Conservation (phyloP, 2,888 invertebrate species). For the Tetrapedia diversipes region DNA sequence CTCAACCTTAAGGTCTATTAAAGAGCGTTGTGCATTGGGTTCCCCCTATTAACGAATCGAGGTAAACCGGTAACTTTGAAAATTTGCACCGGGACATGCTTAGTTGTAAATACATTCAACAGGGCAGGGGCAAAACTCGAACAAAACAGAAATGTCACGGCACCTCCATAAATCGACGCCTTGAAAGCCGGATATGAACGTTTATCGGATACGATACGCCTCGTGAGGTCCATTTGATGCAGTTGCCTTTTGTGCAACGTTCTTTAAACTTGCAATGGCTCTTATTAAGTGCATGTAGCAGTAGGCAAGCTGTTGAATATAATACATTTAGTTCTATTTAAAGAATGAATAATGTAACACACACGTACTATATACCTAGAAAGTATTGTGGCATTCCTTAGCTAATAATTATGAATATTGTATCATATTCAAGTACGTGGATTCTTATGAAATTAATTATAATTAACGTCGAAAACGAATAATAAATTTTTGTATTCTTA, state of each 20-base stretch:
- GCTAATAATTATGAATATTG: conserved; percentile 19
- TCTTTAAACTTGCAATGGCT: background rate
- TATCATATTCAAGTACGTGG: conserved; percentile 5
- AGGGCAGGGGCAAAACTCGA: conserved; percentile 21
- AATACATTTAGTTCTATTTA: background rate
- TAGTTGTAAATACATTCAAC: conserved; percentile 6
- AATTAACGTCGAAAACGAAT: too few relatives aligned
- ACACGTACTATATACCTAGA: background rate
- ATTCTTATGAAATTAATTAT: too few relatives aligned
- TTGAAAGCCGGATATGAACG: conserved; percentile 22
- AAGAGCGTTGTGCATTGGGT: background rate
- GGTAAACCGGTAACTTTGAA: conserved; percentile 5
- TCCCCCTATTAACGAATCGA: background rate
- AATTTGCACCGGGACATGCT: background rate
- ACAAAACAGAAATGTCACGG: conserved; percentile 38
- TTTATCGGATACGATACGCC: conserved; percentile 16
- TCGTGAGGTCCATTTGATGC: background rate
- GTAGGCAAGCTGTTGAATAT: background rate
- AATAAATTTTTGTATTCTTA: too few relatives aligned
- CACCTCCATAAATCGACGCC: conserved; percentile 28
- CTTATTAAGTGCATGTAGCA: background rate
- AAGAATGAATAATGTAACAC: background rate
- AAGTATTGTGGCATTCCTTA: background rate
- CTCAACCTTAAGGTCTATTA: conserved; percentile 17
- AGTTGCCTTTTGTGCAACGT: background rate